phyloP scores from a whole-genome alignment of 2,888 invertebrate genomes.

The Amphipoea oculea region DNA sequence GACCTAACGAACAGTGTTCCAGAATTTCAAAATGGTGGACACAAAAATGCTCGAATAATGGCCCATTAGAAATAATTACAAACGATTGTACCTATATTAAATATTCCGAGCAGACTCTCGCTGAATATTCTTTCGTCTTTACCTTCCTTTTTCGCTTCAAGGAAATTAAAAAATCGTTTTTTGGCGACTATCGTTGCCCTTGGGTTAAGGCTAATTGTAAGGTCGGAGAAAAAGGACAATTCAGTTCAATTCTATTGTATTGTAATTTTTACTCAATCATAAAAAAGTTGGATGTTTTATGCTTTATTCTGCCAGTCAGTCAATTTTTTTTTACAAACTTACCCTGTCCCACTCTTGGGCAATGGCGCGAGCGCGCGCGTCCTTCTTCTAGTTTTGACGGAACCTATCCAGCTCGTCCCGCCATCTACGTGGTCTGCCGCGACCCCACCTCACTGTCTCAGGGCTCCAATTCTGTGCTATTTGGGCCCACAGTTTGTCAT shows the following conservation, averaged over 20 bases:
- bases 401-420: too few species aligned
- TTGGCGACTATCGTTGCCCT: conserved; percentile 48
- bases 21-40: conserved; percentile 35
- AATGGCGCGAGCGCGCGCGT: too few species aligned
- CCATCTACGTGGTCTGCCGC: too few species aligned
- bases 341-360: too few species aligned
- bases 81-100: conserved; percentile 39
- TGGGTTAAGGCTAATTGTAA: conserved; percentile 57
- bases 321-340: not conserved
- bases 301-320: not conserved
- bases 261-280: conserved; percentile 46
- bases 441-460: too few species aligned
- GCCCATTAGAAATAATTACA: conserved; percentile 58
- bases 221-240: conserved; percentile 43
- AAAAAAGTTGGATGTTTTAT: conserved; percentile 33
- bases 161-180: conserved; percentile 61
- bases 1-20: conserved; percentile 19
- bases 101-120: conserved; percentile 46
- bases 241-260: conserved; percentile 52
- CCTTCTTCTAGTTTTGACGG: too few species aligned
- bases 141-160: conserved; percentile 47
- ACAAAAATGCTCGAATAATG: conserved; percentile 44
- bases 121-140: conserved; percentile 38
- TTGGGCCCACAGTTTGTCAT: too few species aligned
- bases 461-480: too few species aligned